Evolutionary conservation across 2,888 invertebrate genomes (phyloP).

Genomic region (Caenorhabditis japonica): DNA sequence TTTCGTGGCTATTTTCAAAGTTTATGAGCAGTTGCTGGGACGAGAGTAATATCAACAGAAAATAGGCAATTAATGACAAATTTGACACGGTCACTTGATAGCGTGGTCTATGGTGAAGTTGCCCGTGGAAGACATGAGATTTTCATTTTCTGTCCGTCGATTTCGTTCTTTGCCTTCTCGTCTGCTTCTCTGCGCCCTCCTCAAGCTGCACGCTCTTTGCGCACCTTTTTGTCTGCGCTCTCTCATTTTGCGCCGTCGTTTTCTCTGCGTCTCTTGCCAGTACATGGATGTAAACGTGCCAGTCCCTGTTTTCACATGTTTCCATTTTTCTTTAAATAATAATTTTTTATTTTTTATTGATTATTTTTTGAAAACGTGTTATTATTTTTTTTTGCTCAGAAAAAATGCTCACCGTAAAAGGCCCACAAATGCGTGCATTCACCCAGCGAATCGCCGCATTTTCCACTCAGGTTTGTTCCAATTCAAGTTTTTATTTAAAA

Average conservation of each 20-base stretch:
- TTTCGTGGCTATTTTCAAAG: too few species aligned
- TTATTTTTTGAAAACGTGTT: neutral
- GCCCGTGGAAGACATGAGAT: too few species aligned
- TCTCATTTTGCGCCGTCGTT: neutral
- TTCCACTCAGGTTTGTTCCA: slow-evolving; percentile 55
- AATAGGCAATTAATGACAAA: too few species aligned
- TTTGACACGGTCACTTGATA: too few species aligned
- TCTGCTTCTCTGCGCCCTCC: slow-evolving; percentile 16
- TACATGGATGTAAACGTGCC: slow-evolving; percentile 11
- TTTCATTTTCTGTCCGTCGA: too few species aligned
- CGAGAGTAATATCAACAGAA: too few species aligned
- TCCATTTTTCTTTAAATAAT: neutral
- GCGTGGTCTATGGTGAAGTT: too few species aligned
- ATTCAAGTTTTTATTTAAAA: neutral
- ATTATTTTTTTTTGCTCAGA: slow-evolving; percentile 7
- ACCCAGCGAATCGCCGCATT: slow-evolving; percentile 55
- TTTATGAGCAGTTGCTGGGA: too few species aligned
- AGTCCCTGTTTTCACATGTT: slow-evolving; percentile 7
- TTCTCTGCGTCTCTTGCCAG: slow-evolving; percentile 4
- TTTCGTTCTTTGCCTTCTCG: slow-evolving; percentile 31
- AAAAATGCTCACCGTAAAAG: slow-evolving; percentile 54
- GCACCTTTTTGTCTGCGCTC: slow-evolving; percentile 8
- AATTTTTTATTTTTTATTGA: neutral
- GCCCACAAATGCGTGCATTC: slow-evolving; percentile 59
- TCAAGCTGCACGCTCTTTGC: neutral